Conservation (phyloP, 2,888 invertebrate genomes). For the Pachydiplax longipennis region DNA sequence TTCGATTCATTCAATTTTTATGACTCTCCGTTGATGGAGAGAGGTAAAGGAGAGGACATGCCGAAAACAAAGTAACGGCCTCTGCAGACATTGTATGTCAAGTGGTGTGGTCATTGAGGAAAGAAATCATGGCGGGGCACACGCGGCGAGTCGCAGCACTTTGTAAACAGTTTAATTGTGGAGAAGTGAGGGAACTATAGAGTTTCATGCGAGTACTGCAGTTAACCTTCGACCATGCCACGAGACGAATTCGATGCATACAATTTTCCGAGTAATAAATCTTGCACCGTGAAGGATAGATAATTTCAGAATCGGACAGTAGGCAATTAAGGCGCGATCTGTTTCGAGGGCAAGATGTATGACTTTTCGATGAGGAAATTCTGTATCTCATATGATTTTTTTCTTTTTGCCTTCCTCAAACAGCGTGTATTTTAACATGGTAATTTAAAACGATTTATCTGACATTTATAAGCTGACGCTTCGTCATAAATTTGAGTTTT, state of each 20-base stretch:
- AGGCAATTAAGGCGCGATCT: too few species aligned
- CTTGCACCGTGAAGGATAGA: too few species aligned
- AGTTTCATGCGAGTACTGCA: not conserved
- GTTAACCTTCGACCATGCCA: not conserved
- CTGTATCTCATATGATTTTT: too few species aligned
- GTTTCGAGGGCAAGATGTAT: too few species aligned
- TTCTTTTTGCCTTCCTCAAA: too few species aligned
- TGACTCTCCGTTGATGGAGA: not conserved
- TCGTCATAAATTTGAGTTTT: too few species aligned
- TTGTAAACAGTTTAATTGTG: not conserved
- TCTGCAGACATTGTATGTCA: not conserved
- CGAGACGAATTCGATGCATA: not conserved
- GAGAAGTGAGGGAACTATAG: not conserved
- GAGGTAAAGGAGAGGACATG: not conserved
- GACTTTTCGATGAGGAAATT: too few species aligned
- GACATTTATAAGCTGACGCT: too few species aligned
- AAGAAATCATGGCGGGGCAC: not conserved
- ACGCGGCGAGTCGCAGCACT: not conserved
- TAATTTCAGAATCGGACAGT: too few species aligned
- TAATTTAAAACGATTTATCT: too few species aligned
- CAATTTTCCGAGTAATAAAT: too few species aligned
- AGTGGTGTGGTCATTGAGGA: not conserved
- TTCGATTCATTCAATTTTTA: not conserved
- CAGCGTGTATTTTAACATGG: too few species aligned
- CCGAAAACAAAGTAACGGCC: not conserved